These are phyloP conservation scores for Benitochromis conjunctus DNA, from an alignment of 2,113 vertebrate species.

Conservation along the genomic window DNA sequence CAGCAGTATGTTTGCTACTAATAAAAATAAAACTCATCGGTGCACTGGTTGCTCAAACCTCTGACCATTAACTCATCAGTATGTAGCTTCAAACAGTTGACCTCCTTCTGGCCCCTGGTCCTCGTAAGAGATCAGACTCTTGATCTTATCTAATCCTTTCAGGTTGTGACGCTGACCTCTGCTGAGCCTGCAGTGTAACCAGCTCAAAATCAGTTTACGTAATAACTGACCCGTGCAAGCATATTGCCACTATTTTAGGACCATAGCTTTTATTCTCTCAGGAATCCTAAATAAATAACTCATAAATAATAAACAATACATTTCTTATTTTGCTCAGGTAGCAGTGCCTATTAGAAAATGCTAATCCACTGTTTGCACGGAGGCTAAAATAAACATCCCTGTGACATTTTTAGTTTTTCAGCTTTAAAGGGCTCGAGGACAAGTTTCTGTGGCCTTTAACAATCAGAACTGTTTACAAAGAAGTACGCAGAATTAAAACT, in stretches of 20 bases:
- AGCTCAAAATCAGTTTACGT: constrained; percentile 14
- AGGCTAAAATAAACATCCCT: neutral
- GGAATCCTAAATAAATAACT: neutral
- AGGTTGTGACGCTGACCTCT: neutral
- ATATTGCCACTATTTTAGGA: neutral
- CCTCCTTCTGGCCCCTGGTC: neutral
- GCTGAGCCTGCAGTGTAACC: neutral
- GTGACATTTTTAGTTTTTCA: neutral
- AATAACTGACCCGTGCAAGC: constrained; percentile 18
- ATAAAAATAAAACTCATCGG: neutral
- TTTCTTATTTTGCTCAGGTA: neutral
- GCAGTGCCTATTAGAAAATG: neutral
- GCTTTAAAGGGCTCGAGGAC: neutral
- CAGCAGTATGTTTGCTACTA: neutral
- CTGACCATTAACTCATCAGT: neutral
- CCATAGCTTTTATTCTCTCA: neutral
- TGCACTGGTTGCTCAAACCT: neutral
- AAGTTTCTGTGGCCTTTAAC: neutral
- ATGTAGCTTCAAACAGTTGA: neutral
- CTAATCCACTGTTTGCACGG: neutral
- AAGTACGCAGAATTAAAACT: neutral
- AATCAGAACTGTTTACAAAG: neutral
- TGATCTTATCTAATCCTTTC: constrained; percentile 29
- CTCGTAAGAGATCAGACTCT: neutral
- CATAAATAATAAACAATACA: neutral